phyloP scores from a whole-genome alignment of 2,888 invertebrate species.

The Exephanes ischioxanthus region DNA sequence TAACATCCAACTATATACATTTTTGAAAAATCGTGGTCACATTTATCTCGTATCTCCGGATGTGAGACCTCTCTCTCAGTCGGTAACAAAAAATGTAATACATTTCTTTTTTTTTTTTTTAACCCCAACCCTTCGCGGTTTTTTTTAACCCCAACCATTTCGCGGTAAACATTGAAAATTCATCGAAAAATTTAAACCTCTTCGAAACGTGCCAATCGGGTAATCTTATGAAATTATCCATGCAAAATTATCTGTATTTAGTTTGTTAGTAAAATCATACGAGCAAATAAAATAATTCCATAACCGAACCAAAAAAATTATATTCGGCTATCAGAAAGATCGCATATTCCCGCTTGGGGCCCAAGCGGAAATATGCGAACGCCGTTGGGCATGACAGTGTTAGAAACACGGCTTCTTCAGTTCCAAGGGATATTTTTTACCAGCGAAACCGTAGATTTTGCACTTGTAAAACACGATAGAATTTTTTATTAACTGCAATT shows the following conservation, averaged over 20 bases:
- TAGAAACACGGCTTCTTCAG: constrained; percentile 50
- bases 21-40: too few species aligned
- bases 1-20: too few species aligned
- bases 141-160: neutral
- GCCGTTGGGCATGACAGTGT: neutral
- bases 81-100: too few species aligned
- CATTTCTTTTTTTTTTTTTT: neutral
- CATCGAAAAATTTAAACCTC: neutral
- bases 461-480: neutral
- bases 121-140: too few species aligned
- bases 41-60: too few species aligned
- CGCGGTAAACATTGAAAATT: constrained; percentile 11
- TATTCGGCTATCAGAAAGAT: constrained; percentile 71
- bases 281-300: constrained; percentile 47
- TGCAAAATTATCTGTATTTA: neutral
- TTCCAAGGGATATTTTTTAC: constrained; percentile 54
- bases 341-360: neutral
- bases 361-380: too few species aligned
- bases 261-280: constrained; percentile 5
- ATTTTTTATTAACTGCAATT: neutral
- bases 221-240: neutral
- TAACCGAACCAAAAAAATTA: constrained; percentile 71
- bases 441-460: constrained; percentile 53
- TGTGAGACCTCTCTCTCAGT: too few species aligned
- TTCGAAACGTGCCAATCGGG: neutral